Conservation (phyloP, 2,113 vertebrate genomes). For the Cryptomyrus ogoouensis region DNA sequence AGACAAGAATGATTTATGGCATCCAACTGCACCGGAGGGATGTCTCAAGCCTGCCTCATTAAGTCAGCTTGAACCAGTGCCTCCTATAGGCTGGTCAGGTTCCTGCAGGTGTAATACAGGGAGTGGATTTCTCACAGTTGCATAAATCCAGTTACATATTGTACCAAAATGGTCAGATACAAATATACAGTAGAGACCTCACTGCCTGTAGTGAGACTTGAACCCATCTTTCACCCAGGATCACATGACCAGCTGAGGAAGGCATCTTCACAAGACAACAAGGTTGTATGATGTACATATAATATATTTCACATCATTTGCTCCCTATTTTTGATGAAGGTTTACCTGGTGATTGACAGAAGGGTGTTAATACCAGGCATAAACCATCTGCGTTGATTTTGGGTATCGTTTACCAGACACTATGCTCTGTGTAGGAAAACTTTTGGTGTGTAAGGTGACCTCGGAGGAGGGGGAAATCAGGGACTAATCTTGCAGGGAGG, state of each 20-base stretch:
- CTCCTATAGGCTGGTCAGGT: background rate
- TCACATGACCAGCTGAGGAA: background rate
- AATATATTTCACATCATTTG: background rate
- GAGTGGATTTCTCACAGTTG: background rate
- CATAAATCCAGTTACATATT: background rate
- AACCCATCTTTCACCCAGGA: background rate
- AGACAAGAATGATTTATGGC: background rate
- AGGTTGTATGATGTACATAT: background rate
- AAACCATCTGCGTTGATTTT: background rate
- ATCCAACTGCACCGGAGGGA: background rate
- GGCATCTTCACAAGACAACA: background rate
- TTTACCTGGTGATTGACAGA: background rate
- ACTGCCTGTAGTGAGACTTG: background rate
- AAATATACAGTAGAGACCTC: background rate
- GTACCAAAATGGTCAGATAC: background rate
- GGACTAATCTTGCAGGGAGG: background rate
- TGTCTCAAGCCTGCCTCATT: background rate
- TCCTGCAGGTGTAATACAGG: background rate
- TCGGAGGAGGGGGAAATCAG: background rate
- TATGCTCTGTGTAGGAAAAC: background rate
- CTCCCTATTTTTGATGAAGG: background rate
- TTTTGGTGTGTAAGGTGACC: background rate
- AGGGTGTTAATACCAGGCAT: background rate
- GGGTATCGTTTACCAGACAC: background rate
- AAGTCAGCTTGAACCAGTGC: background rate